A percentile compares a stretch with the other conserved stretches of the same genome.
These are phyloP conservation scores for Sturnira hondurensis DNA, from an alignment of 2,113 vertebrate genomes.

Conservation along the genomic window DNA sequence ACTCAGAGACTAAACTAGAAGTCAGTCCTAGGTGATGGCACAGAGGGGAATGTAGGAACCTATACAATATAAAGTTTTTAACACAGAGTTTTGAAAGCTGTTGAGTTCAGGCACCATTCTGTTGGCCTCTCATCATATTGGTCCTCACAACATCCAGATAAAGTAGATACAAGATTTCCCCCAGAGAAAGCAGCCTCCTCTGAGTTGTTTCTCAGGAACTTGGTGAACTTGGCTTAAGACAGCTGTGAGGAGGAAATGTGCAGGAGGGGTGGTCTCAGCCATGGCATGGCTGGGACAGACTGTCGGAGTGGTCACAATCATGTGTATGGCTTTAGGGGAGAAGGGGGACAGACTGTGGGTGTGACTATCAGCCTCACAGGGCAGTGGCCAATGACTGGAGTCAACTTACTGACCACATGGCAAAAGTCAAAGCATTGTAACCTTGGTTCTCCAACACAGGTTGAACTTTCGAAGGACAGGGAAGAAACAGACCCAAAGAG, in stretches of 20 bases:
- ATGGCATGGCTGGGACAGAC: not conserved
- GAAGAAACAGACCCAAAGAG: not conserved
- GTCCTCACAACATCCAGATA: not conserved
- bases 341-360: not conserved
- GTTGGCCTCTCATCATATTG: not conserved
- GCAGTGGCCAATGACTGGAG: not conserved
- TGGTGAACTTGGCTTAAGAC: not conserved
- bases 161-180: not conserved
- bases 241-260: conserved; percentile 11
- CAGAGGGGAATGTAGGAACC: not conserved
- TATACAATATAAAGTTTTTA: too few species aligned
- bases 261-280: not conserved
- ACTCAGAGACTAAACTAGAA: not conserved
- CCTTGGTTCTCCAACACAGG: not conserved
- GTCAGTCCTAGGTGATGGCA: not conserved
- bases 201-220: conserved; percentile 54
- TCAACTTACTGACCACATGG: not conserved
- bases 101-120: not conserved
- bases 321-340: not conserved
- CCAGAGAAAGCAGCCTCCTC: not conserved
- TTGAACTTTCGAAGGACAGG: not conserved
- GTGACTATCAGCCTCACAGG: not conserved
- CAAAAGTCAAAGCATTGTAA: not conserved
- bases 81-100: not conserved
- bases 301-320: not conserved